Evolutionary conservation across 2,113 vertebrate genomes (phyloP).

Genomic region (Gavia stellata): DNA sequence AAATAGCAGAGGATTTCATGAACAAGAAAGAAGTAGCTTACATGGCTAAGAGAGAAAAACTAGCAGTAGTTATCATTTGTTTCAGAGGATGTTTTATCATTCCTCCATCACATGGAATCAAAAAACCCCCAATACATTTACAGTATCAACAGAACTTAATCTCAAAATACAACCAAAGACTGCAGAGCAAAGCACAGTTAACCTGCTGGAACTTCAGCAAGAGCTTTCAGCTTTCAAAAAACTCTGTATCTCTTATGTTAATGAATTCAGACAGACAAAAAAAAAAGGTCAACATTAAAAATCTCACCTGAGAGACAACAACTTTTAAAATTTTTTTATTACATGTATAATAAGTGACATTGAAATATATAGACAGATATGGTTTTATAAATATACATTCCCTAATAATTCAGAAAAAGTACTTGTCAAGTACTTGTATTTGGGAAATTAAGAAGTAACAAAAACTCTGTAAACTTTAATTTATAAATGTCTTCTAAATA

Average conservation of each 20-base stretch:
- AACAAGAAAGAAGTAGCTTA: neutral
- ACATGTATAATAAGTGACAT: neutral
- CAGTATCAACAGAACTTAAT: neutral
- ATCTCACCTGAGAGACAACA: neutral
- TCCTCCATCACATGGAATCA: accelerated
- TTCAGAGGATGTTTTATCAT: neutral
- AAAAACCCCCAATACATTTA: neutral
- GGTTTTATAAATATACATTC: neutral
- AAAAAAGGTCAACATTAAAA: neutral
- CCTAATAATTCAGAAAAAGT: neutral
- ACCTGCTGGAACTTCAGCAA: neutral
- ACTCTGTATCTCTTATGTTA: neutral
- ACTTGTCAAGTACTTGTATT: neutral
- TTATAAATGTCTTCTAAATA: neutral
- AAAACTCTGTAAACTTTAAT: neutral
- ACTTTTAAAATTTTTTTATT: neutral
- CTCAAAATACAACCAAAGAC: neutral
- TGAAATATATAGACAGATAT: neutral
- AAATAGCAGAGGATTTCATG: neutral
- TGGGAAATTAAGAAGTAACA: neutral
- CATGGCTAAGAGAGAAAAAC: neutral
- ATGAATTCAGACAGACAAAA: neutral
- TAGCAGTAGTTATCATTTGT: neutral
- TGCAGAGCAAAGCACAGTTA: neutral
- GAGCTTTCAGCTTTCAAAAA: neutral